phyloP scores from a whole-genome alignment of 2,113 vertebrate genomes.

The Girardinichthys multiradiatus region DNA sequence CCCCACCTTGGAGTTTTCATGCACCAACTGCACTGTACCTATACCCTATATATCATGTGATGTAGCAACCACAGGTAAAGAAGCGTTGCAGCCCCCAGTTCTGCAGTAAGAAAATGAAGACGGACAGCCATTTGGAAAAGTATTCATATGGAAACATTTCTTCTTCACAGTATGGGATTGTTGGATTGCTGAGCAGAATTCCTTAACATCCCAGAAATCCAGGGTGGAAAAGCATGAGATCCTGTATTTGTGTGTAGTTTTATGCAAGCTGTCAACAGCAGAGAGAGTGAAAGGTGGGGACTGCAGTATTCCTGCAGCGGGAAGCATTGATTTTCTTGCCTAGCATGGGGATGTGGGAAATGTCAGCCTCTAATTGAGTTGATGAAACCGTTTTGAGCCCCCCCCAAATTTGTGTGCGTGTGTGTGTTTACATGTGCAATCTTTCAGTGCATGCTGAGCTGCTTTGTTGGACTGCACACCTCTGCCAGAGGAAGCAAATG shows the following conservation, averaged over 20 bases:
- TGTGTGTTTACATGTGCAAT: constrained; percentile 30
- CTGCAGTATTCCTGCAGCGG: constrained; percentile 72
- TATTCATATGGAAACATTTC: constrained; percentile 53
- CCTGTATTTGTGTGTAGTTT: constrained; percentile 37
- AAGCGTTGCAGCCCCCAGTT: constrained; percentile 35
- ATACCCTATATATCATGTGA: constrained; percentile 28
- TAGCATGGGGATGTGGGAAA: constrained; percentile 71
- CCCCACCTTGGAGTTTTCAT: constrained; percentile 14
- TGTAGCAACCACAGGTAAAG: constrained; percentile 26
- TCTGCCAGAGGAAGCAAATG: constrained; percentile 20
- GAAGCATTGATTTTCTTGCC: constrained; percentile 74
- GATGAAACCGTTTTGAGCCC: constrained; percentile 75
- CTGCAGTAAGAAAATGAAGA: constrained; percentile 49
- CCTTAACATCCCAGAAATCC: constrained; percentile 49
- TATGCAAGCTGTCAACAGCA: constrained; percentile 54
- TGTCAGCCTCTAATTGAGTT: constrained; percentile 81
- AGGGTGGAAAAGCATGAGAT: constrained; percentile 18
- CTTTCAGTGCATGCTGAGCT: constrained; percentile 11
- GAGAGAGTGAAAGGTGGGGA: constrained; percentile 65
- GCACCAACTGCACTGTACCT: constrained; percentile 25
- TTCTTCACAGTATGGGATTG: constrained; percentile 44
- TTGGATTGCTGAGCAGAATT: constrained; percentile 56
- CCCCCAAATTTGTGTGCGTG: background rate
- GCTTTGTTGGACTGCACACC: constrained; percentile 13
- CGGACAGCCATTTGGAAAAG: constrained; percentile 48